A percentile compares a stretch with the other conserved stretches of the same genome.
phyloP scores from a whole-genome alignment of 2,888 invertebrate genomes.

The Drosophila kokeensis region DNA sequence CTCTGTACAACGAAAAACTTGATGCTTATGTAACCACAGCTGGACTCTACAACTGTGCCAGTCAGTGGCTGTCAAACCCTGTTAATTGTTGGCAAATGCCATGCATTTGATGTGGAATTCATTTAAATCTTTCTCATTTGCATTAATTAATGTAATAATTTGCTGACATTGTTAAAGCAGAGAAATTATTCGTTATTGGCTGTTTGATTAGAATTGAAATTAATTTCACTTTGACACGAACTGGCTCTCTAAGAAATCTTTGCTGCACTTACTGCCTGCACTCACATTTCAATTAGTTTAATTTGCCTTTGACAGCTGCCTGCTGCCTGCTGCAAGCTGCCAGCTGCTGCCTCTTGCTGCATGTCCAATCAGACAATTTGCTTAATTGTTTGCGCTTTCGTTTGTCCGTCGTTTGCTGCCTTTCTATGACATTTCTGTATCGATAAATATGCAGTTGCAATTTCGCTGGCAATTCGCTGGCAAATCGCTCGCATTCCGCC shows the following conservation, averaged over 20 bases:
- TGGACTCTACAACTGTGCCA: slow-evolving; percentile 27
- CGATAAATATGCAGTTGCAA: slow-evolving; percentile 21
- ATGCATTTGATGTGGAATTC: slow-evolving; percentile 8
- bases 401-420: slow-evolving; percentile 14
- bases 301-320: slow-evolving; percentile 37
- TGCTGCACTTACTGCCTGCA: slow-evolving; percentile 45
- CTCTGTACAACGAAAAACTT: slow-evolving; percentile 33
- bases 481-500: slow-evolving; percentile 56
- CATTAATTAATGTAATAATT: neutral
- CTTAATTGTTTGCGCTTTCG: slow-evolving; percentile 49
- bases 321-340: neutral
- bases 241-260: slow-evolving; percentile 16
- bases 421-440: slow-evolving; percentile 60
- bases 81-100: slow-evolving; percentile 20
- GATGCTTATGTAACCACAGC: slow-evolving; percentile 62
- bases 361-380: slow-evolving; percentile 53
- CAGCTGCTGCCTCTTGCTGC: neutral
- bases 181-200: slow-evolving; percentile 3
- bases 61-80: slow-evolving; percentile 43
- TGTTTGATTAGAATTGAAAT: slow-evolving; percentile 8
- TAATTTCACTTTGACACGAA: slow-evolving; percentile 18
- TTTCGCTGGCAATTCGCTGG: slow-evolving; percentile 46
- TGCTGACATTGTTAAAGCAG: neutral
- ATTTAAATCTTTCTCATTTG: slow-evolving; percentile 11
- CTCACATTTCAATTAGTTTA: slow-evolving; percentile 55